Evolutionary conservation across 2,797 vertebrate genomes (phyloP), one percentile per base, ranked within the genome.

Genomic region (Euphonia xanthogaster): DNA sequence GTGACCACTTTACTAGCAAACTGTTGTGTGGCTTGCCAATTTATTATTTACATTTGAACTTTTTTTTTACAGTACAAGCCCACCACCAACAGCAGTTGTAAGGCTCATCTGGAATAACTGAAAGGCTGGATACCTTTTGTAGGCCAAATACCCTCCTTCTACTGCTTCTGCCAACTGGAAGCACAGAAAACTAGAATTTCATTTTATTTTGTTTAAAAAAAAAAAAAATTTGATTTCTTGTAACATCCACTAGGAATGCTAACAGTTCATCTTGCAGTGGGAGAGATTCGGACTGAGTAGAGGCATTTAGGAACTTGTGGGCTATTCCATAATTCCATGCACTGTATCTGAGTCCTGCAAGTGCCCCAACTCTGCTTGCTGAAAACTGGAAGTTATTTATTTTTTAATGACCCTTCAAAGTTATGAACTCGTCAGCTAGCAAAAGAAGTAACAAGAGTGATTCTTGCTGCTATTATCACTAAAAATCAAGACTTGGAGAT

Each of bases 81-180:
- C 99, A 99, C 98, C 99, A 99, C 98, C 99, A 99, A 98, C 99
- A 99, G 98, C 99, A 99, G 98, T 98, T 99, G 98, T 99, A 99
- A 98, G 97, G 96, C 98, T 98, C 98, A 98, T 97, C 97, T 97
- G 98, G 98, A 98, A 98, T 98, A 98, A 97, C 98, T 98, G 97
- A 98, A 98, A 98, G 98, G 97, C 98, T 98, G 98, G 98, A 98
- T 97, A 97, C 97, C 98, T 97, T 96, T 96, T 97, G 94, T 96
- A 97, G 97, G 97, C 97, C 97, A 98, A 97, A 97, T 97, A 97
- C 98, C 97, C 96, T 98, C 97, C 98, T 98, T 97, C 98, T 97
- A 88, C 97, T 98, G 98, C 98, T 98, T 98, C 98, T 98, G 96
- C 98, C 97, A 97, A 98, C 96, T 97, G 98, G 98, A 98, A 98